A percentile compares a stretch with the other conserved stretches of the same genome.
Evolutionary conservation across 2,797 vertebrate species (phyloP).

Genomic region (Takifugu ocellatus): DNA sequence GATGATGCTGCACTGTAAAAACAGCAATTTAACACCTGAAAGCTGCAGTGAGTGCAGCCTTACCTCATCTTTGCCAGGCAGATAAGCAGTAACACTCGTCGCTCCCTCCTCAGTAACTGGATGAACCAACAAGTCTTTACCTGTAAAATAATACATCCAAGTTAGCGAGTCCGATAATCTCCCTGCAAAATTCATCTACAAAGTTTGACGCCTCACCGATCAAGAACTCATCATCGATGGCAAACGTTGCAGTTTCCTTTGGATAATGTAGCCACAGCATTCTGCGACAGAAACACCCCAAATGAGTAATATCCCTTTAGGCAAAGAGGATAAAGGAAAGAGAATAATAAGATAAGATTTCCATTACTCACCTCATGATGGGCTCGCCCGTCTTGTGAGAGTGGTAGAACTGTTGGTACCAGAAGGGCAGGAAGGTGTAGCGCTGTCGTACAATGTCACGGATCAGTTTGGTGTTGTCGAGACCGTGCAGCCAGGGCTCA

Average conservation of each 20-base stretch:
- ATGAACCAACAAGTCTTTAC: constrained; percentile 83
- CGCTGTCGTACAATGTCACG: constrained; percentile 80
- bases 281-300: constrained; percentile 46
- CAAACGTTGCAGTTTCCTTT: constrained; percentile 73
- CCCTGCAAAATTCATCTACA: background rate
- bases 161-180: constrained; percentile 3
- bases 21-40: background rate
- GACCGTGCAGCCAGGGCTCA: constrained; percentile 89
- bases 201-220: constrained; percentile 60
- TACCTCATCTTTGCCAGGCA: constrained; percentile 87
- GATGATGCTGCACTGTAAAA: too few species aligned
- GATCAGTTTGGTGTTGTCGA: constrained; percentile 80
- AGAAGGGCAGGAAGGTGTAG: constrained; percentile 88
- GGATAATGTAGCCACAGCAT: constrained; percentile 82
- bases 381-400: constrained; percentile 79
- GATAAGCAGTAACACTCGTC: constrained; percentile 83
- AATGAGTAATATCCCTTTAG: background rate
- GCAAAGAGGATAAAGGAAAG: background rate
- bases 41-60: constrained; percentile 1
- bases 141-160: constrained; percentile 56
- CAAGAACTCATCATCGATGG: constrained; percentile 76
- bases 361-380: constrained; percentile 82
- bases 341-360: background rate
- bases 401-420: constrained; percentile 88
- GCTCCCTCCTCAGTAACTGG: constrained; percentile 86